Evolutionary conservation across 2,797 vertebrate species (phyloP).

Genomic region (Eutrigla gurnardus): DNA sequence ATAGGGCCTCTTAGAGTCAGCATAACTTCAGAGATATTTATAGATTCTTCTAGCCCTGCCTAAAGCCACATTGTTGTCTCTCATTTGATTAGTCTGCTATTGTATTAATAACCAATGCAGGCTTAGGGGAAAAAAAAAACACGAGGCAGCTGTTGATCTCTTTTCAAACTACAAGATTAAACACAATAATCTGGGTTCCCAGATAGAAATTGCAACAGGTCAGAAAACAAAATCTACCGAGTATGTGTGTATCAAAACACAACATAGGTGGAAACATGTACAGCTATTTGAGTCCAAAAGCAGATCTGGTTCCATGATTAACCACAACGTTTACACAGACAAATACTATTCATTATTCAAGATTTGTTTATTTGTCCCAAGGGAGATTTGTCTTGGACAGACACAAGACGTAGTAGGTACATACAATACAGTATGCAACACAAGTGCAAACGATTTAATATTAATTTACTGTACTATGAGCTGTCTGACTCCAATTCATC

Average conservation of each 20-base stretch:
- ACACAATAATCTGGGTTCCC: conserved; percentile 28
- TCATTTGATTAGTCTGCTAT: conserved; percentile 78
- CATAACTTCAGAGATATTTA: conserved; percentile 73
- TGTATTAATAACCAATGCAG: conserved; percentile 65
- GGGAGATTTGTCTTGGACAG: no score
- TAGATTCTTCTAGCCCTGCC: conserved; percentile 66
- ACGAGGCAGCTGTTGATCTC: conserved; percentile 22
- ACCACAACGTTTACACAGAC: background rate
- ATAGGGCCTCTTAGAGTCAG: conserved; percentile 60
- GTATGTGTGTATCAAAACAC: background rate
- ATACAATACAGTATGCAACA: no score
- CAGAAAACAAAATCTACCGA: background rate
- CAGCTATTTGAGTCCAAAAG: background rate
- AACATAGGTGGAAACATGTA: background rate
- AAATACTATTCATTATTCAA: no score
- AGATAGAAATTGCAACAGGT: background rate
- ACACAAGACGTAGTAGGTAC: no score
- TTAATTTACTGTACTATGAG: background rate
- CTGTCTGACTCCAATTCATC: background rate
- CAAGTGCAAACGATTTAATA: background rate
- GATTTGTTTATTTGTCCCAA: no score
- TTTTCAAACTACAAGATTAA: conserved; percentile 49
- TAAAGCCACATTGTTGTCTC: conserved; percentile 75
- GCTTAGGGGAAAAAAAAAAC: conserved; percentile 34
- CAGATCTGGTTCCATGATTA: background rate